Evolutionary conservation across 2,797 vertebrate genomes (phyloP).

Genomic region (Coregonus sp.): DNA sequence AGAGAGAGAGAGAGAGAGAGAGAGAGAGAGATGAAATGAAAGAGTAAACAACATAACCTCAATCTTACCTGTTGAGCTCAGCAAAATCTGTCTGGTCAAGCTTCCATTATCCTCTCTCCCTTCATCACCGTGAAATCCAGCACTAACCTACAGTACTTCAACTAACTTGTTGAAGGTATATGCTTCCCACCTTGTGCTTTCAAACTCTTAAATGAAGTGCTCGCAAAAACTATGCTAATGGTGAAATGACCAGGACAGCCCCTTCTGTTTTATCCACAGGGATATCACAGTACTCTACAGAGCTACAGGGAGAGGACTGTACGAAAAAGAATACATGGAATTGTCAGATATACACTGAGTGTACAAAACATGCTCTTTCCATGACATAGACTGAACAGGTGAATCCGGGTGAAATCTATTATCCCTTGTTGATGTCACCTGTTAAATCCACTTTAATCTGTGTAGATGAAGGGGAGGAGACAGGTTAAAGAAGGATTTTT

Average conservation of each 20-base stretch:
- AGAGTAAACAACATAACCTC: not conserved
- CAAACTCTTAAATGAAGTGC: constrained; percentile 24
- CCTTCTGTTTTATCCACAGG: not conserved
- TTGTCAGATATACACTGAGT: no score
- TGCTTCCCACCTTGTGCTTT: constrained; percentile 17
- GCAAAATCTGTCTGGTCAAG: not conserved
- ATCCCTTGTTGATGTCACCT: no score
- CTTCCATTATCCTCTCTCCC: not conserved
- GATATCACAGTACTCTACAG: not conserved
- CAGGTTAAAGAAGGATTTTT: no score
- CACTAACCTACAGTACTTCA: not conserved
- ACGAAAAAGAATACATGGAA: not conserved
- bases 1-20: not conserved
- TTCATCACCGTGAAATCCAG: constrained; percentile 1
- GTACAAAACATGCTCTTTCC: no score
- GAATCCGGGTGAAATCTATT: no score
- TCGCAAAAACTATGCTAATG: not conserved
- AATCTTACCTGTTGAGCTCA: not conserved
- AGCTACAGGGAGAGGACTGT: not conserved
- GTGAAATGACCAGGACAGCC: not conserved
- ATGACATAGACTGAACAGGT: no score
- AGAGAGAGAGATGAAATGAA: not conserved
- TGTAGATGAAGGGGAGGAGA: no score
- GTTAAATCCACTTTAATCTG: no score
- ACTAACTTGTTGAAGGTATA: not conserved